Evolutionary conservation across 2,113 vertebrate genomes (phyloP).

Genomic region (Ranitomeya imitator): DNA sequence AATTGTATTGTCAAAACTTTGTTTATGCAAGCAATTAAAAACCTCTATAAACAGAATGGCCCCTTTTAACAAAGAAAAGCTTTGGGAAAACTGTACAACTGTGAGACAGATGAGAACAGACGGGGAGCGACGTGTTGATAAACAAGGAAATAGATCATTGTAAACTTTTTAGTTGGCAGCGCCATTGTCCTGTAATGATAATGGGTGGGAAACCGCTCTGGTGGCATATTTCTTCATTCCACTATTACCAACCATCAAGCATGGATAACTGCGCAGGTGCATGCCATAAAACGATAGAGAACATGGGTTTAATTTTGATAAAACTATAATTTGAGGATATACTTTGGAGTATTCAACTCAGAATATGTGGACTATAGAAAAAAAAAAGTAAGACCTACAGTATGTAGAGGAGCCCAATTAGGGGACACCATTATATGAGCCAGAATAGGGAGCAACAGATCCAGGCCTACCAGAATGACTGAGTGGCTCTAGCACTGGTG

Average conservation of each 20-base stretch:
- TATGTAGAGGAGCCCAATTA: too few species aligned
- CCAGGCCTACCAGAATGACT: too few species aligned
- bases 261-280: neutral
- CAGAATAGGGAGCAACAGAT: too few species aligned
- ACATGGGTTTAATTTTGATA: neutral
- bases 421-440: too few species aligned
- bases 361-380: too few species aligned
- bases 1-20: slow-evolving; percentile 20
- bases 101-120: slow-evolving; percentile 1
- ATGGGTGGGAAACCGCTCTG: neutral
- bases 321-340: neutral
- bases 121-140: neutral
- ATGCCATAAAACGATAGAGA: neutral
- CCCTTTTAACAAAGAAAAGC: neutral
- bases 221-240: neutral
- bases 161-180: neutral
- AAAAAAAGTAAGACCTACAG: too few species aligned
- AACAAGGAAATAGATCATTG: slow-evolving; percentile 11
- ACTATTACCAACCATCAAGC: neutral
- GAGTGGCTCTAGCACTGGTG: too few species aligned
- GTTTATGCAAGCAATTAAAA: slow-evolving; percentile 39
- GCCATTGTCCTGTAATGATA: neutral
- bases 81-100: slow-evolving; percentile 24
- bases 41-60: neutral
- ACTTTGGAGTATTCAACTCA: too few species aligned